These are phyloP conservation scores for Malacoctenus gilli DNA, from an alignment of 2,797 vertebrate genomes.

Conservation along the genomic window DNA sequence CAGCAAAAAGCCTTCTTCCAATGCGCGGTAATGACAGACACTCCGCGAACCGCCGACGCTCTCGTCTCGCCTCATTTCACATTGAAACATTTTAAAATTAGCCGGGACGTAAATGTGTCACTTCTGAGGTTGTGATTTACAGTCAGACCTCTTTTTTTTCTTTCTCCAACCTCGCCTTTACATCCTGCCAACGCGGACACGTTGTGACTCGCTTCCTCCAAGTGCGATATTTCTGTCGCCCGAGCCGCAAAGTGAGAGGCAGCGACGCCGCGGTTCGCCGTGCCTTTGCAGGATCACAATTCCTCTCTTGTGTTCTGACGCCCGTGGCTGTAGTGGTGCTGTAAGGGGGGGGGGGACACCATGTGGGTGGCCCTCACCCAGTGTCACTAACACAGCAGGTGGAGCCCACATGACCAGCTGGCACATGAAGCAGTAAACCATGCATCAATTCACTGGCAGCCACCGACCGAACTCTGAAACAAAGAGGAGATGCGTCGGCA, in stretches of 20 bases:
- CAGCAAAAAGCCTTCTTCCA: neutral
- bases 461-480: neutral
- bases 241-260: constrained; percentile 11
- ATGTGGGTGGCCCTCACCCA: constrained; percentile 26
- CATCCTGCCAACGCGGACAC: neutral
- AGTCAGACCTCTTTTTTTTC: neutral
- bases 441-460: neutral
- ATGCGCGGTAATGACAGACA: constrained; percentile 1
- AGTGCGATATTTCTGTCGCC: neutral
- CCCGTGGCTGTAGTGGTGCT: constrained; percentile 2
- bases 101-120: neutral
- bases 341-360: neutral
- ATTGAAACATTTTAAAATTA: neutral
- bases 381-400: constrained; percentile 42
- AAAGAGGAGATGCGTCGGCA: neutral
- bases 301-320: constrained; percentile 23
- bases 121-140: neutral
- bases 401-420: constrained; percentile 34
- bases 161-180: neutral
- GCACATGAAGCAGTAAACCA: neutral
- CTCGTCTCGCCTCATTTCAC: constrained; percentile 1
- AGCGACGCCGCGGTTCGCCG: neutral
- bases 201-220: constrained; percentile 6
- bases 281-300: neutral
- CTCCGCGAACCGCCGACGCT: neutral